Conservation (phyloP, 2,797 vertebrate species). For the Trematomus bernacchii region DNA sequence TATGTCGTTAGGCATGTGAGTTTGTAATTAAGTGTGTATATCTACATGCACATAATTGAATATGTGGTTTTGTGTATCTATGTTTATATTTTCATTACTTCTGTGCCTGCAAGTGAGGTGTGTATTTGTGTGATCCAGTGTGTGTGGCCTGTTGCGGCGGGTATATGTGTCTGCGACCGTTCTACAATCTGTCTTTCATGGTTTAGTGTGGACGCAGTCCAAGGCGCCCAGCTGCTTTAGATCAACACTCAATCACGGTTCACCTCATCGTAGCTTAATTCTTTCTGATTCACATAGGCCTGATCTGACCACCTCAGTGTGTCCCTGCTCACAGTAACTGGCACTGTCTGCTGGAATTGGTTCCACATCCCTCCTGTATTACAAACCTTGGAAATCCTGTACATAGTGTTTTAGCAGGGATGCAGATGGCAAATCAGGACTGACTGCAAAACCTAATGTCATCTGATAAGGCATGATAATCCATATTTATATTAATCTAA, state of each 20-base stretch:
- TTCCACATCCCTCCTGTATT: constrained; percentile 59
- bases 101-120: constrained; percentile 27
- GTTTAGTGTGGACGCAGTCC: constrained; percentile 66
- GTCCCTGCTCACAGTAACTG: constrained; percentile 58
- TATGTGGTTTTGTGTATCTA: constrained; percentile 1
- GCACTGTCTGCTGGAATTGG: constrained; percentile 57
- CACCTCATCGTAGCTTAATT: constrained; percentile 75
- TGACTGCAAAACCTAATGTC: constrained; percentile 21
- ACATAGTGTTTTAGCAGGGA: constrained; percentile 34
- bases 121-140: constrained; percentile 31
- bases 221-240: constrained; percentile 78
- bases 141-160: constrained; percentile 28
- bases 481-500: not conserved
- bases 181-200: constrained; percentile 73
- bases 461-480: constrained; percentile 16
- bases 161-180: constrained; percentile 52
- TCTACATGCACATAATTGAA: constrained; percentile 15
- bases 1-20: not conserved
- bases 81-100: constrained; percentile 42
- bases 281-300: constrained; percentile 67
- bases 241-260: constrained; percentile 80
- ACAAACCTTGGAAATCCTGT: constrained; percentile 48
- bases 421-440: constrained; percentile 49
- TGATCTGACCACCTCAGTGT: constrained; percentile 64
- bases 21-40: constrained; percentile 21